Base-by-base conservation (phyloP, 2,113 vertebrate genomes). In the Chloropsis hardwickii region DNA sequence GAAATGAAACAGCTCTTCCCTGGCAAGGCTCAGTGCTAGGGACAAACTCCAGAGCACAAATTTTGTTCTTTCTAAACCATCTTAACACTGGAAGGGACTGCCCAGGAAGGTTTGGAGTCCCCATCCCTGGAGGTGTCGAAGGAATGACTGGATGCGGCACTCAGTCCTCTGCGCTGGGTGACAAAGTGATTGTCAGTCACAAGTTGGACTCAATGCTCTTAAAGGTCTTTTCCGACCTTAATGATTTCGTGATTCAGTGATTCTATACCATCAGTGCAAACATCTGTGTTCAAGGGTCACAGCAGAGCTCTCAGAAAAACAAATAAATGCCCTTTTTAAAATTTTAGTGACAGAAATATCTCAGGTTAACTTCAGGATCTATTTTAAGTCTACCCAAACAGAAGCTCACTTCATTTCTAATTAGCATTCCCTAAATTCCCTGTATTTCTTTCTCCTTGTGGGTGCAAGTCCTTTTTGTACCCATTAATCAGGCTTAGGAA, bases 121-220 rank as follows among this genome's bases (percentile, higher is more conserved):
- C 17, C 47, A n/a, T 19, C 22, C n/a, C 40, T 61, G 70, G 24
- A 35, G 6, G 21, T 22, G 29, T 33, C 33, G 42, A 19, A 12
- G 78, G 14, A 31, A 28, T 4, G 11, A 14, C 9, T 7, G 28
- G 15, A 31, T 5, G 29, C 12, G 53, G 24, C 24, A 47, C 39
- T 67, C 11, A 18, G n/a, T 7, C 14, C n/a, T 22, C 47, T 54
- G 17, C 16, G 7, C 21, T 60, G 20, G 39, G 9, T 50, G 60
- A 81, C 39, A 60, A 5, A 3, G 7, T 9, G n/a, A 4, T 18
- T 39, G 17, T 22, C n/a, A 25, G n/a, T 10, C 45, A 45, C 31
- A 40, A 24, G 20, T 2, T 35, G n/a, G 29, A 31, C 16, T 22
- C 0, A 0, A 25, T 47, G 61, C 40, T 31, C 70, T 35, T 15